Conservation (phyloP, 2,888 invertebrate genomes). For the Scaeva pyrastri region DNA sequence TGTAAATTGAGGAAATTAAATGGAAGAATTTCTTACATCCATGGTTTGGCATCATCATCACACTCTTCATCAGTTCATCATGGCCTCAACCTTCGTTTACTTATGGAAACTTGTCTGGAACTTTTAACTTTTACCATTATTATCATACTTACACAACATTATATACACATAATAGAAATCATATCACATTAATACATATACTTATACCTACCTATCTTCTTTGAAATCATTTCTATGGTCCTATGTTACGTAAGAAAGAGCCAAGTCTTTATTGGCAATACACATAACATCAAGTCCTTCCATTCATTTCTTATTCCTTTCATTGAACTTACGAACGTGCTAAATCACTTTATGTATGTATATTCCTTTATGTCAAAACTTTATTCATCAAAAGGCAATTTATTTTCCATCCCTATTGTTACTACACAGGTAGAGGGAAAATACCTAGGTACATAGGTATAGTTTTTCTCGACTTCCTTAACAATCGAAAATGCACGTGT, state of each 20-base stretch:
- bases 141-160: not conserved
- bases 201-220: too few relatives aligned
- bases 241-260: not conserved
- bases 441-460: not conserved
- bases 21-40: too few relatives aligned
- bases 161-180: too few relatives aligned
- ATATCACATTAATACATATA: too few relatives aligned
- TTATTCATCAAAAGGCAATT: constrained; percentile 16
- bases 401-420: constrained; percentile 12
- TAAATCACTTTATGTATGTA: not conserved
- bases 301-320: not conserved
- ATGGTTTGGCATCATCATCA: not conserved
- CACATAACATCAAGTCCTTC: not conserved
- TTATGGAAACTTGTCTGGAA: not conserved
- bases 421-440: too few relatives aligned
- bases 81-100: not conserved
- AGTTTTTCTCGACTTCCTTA: not conserved
- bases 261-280: not conserved
- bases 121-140: not conserved
- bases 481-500: constrained; percentile 19
- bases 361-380: not conserved
- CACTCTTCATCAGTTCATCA: not conserved
- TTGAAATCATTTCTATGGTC: not conserved
- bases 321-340: not conserved
- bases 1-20: too few relatives aligned